Conservation (phyloP, 2,888 invertebrate species). For the Cerceris ruficornis region DNA sequence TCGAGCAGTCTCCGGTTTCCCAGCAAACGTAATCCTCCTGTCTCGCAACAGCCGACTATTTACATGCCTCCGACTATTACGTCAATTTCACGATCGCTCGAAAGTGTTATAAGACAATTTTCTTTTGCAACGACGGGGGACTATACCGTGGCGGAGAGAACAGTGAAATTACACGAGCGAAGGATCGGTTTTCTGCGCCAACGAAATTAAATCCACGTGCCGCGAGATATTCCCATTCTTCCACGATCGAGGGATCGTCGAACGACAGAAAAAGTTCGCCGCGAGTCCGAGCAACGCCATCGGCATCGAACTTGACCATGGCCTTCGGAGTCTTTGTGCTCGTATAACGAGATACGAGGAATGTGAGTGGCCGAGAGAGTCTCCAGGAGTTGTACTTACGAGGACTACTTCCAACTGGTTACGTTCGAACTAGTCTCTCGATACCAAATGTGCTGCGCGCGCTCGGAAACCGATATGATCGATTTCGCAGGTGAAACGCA, state of each 20-base stretch:
- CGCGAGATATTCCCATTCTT: slow-evolving; percentile 52
- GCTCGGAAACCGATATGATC: slow-evolving; percentile 28
- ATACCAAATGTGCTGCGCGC: slow-evolving; percentile 36
- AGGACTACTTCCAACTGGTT: slow-evolving; percentile 59
- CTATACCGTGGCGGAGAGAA: neutral
- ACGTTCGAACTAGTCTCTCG: slow-evolving; percentile 54
- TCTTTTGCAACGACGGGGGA: neutral
- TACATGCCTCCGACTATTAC: slow-evolving; percentile 7
- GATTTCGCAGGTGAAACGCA: slow-evolving; percentile 35
- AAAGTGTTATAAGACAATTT: slow-evolving; percentile 14
- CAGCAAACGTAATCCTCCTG: slow-evolving; percentile 21
- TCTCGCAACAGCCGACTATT: slow-evolving; percentile 1
- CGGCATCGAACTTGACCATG: slow-evolving; percentile 70
- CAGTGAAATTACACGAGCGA: neutral
- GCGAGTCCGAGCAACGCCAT: slow-evolving; percentile 52
- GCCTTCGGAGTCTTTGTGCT: slow-evolving; percentile 63
- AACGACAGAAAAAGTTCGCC: slow-evolving; percentile 53
- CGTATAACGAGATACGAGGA: slow-evolving; percentile 69
- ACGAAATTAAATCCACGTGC: slow-evolving; percentile 64
- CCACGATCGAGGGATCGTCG: slow-evolving; percentile 49
- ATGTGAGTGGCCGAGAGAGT: slow-evolving; percentile 60
- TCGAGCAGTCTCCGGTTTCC: too few relatives aligned
- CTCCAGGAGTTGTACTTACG: slow-evolving; percentile 50
- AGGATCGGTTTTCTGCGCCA: slow-evolving; percentile 27
- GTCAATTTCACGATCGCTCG: slow-evolving; percentile 20